A percentile compares a stretch with the other conserved stretches of the same genome.
phyloP scores from a whole-genome alignment of 1,140 invertebrate genomes.

The Drosophila kepulauana region DNA sequence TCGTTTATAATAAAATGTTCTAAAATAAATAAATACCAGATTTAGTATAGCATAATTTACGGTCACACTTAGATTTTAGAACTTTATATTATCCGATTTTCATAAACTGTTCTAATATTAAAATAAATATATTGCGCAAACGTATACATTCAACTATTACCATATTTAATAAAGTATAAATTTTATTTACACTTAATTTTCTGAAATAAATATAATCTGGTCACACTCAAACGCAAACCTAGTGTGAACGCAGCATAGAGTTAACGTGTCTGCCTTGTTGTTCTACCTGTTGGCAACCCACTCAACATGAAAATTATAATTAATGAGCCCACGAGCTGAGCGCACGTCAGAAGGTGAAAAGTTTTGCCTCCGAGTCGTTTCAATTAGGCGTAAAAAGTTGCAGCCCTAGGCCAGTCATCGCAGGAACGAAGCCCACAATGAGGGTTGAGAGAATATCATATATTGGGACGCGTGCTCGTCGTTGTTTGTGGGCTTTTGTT shows the following conservation, averaged over 20 bases:
- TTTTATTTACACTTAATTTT: too few species aligned
- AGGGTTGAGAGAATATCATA: conserved; percentile 52
- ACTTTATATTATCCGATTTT: too few species aligned
- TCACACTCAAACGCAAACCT: background rate
- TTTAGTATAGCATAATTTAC: too few species aligned
- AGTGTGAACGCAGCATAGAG: conserved; percentile 16
- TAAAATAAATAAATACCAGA: too few species aligned
- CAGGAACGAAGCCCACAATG: conserved; percentile 21
- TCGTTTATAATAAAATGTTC: too few species aligned
- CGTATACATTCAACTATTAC: too few species aligned
- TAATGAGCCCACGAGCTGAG: conserved; percentile 73
- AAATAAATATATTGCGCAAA: too few species aligned
- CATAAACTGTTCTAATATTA: too few species aligned
- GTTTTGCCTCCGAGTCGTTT: conserved; percentile 65
- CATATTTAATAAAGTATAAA: too few species aligned
- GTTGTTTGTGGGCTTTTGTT: conserved; percentile 21
- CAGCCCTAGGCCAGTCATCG: conserved; percentile 29
- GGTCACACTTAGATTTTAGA: too few species aligned
- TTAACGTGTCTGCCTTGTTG: background rate
- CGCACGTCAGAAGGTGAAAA: conserved; percentile 72
- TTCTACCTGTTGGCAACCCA: conserved; percentile 72
- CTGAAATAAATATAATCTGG: background rate
- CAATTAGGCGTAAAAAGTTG: conserved; percentile 79
- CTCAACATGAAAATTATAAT: conserved; percentile 72
- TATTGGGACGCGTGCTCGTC: conserved; percentile 56